Base-by-base conservation (phyloP, 2,113 vertebrate species). In the Morone saxatilis region DNA sequence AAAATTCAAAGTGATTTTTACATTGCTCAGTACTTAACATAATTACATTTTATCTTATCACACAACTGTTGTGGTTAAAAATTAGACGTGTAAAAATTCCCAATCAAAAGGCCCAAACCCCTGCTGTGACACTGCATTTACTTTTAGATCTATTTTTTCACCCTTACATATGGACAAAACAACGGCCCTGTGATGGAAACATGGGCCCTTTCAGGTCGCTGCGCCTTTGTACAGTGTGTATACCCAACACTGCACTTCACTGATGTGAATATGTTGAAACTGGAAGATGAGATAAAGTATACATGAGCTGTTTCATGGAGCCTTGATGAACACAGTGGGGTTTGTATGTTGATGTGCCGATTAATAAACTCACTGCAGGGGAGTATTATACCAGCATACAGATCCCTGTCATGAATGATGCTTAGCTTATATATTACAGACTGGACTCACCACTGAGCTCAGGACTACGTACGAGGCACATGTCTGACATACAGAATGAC, bases 311-410 rank as follows among this genome's bases (percentile, higher is more conserved):
- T 59, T 78, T 78, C 62, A 65, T 12, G n/a, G 17, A 19, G 36
- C 36, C 57, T 38, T 78, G 75, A 75, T 70, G 36, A 68, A 65
- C 59, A 40, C 62, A 57, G 48, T 79, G 36, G 25, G 71, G 40
- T 13, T 47, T 31, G 84, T 45, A 16, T 14, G 45, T 60, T 36
- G 41, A 71, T 60, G 63, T 53, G 43, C 3, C 51, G 50, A 50
- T 78, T 75, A 74, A 79, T 83, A 71, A 40, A 60, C 31, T 16
- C 65, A 22, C 75, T 60, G 60, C 66, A 56, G 76, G 80, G 20
- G 45, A 60, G 50, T 53, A 38, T 76, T 71, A 71, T 66, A 56
- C 31, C 66, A 48, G 59, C 11, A 22, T 38, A 20, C 25, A 48
- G 40, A 13, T 36, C 48, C 38, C 72, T 60, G 40, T n/a, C 47